Base-by-base conservation (phyloP, 1,140 invertebrate genomes). In the Hypothenemus hampei region DNA sequence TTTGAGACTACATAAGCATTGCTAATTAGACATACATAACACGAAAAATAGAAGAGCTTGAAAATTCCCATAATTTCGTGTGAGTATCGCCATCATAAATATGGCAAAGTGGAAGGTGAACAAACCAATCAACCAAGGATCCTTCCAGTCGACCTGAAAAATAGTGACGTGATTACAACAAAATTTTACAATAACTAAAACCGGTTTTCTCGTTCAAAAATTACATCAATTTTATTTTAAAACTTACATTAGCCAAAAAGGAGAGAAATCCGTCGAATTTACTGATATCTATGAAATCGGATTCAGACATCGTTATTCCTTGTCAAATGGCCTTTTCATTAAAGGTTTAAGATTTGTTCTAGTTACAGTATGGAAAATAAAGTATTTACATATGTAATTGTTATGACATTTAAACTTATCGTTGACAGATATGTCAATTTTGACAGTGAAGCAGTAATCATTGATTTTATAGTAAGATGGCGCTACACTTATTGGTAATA, bases 61-160 rank as follows among this genome's bases (percentile, higher is more conserved):
- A 67, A 91, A 86, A 72, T 91, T 91, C 57, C 84, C 82, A 76
- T 89, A 84, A 73, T 91, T 90, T 61, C 88, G 77, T 33, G 89
- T 91, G 57, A 87, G 78, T 31, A 91, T 71, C 21, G 87, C 86
- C 40, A 83, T 86, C 60, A 87, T 76, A 39, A 87, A 90, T 5
- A 90, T 78, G 23, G 83, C 71, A 35, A 90, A 69, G 66, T 93
- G 89, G 68, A 89, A 84, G 22, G 79, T 74, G 49, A 91, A 69
- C 3, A 92, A 67, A 13, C 80, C 81, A 45, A 88, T 84, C 8
- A 92, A 75, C 87, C 88, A 91, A 35, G 89, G 88, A 74, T 93
- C 90, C 59, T 78, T 77, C 89, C 89, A 93, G 68, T 93, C 89
- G 69, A 92, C 89, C 90, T 92, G 73, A 41, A 82, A 82, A 39